These are phyloP conservation scores for Cyclina sinensis DNA, from an alignment of 1,140 invertebrate genomes.

Conservation along the genomic window DNA sequence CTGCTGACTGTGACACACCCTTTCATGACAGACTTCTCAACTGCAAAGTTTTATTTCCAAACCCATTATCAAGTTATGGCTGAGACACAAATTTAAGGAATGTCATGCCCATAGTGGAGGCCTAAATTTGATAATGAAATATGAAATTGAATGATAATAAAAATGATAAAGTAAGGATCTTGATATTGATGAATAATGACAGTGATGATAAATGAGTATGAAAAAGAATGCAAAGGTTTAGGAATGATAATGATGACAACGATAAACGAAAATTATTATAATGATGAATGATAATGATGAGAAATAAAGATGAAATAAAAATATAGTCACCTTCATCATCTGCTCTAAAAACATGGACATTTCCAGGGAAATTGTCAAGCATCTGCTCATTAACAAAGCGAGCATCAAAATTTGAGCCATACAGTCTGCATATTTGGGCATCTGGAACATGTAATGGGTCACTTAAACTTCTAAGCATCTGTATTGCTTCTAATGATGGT, in stretches of 20 bases:
- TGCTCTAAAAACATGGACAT: conserved; percentile 18
- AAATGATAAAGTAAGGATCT: too few species aligned
- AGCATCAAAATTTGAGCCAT: conserved; percentile 9
- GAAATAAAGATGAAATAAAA: too few species aligned
- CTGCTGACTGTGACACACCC: too few species aligned
- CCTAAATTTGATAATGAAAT: too few species aligned
- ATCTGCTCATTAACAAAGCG: conserved; percentile 16
- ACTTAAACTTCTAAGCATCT: conserved; percentile 2
- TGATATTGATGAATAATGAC: not conserved
- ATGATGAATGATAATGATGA: too few species aligned
- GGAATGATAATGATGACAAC: not conserved
- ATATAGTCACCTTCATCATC: not conserved
- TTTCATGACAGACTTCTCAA: too few species aligned
- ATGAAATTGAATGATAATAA: too few species aligned
- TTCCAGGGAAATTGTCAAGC: not conserved
- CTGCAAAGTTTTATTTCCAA: too few species aligned
- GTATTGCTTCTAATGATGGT: not conserved
- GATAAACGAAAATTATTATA: not conserved
- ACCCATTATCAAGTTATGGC: too few species aligned
- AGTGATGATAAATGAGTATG: not conserved
- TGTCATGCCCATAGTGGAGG: too few species aligned
- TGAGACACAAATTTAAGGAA: too few species aligned
- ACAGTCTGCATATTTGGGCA: not conserved
- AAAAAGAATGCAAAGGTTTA: not conserved
- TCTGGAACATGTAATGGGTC: not conserved